phyloP scores from a whole-genome alignment of 2,888 invertebrate species.

The Calameuta pallipes region DNA sequence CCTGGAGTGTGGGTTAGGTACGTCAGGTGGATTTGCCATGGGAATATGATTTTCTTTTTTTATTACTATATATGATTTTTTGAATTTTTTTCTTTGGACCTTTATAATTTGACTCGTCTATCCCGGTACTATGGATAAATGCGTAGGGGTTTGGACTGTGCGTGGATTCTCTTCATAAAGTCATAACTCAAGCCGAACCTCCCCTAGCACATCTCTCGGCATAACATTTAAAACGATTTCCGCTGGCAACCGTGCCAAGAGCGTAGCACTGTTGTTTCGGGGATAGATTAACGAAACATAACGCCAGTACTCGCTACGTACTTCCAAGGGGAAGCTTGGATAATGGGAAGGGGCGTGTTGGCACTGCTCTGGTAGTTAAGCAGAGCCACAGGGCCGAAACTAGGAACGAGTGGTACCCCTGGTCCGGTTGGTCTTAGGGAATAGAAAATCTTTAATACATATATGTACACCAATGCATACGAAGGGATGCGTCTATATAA shows the following conservation, averaged over 20 bases:
- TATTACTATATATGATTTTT: slow-evolving; percentile 1
- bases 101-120: slow-evolving; percentile 1
- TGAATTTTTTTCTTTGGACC: background rate
- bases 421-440: background rate
- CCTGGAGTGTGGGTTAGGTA: background rate
- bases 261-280: slow-evolving; percentile 63
- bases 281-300: slow-evolving; percentile 66
- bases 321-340: slow-evolving; percentile 55
- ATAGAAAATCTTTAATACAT: background rate
- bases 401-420: background rate
- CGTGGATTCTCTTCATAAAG: slow-evolving; percentile 59
- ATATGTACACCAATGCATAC: background rate
- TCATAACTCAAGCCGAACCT: slow-evolving; percentile 57
- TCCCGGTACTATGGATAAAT: background rate
- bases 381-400: slow-evolving; percentile 32
- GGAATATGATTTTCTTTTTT: slow-evolving; percentile 5
- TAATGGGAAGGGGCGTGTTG: slow-evolving; percentile 59
- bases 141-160: slow-evolving; percentile 24
- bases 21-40: slow-evolving; percentile 2
- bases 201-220: slow-evolving; percentile 59
- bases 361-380: slow-evolving; percentile 61
- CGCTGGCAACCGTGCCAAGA: slow-evolving; percentile 65
- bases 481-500: background rate
- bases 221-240: slow-evolving; percentile 66
- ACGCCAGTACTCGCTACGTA: slow-evolving; percentile 59